phyloP scores from a whole-genome alignment of 2,113 vertebrate species.

The Cyanoramphus novaezelandiae region DNA sequence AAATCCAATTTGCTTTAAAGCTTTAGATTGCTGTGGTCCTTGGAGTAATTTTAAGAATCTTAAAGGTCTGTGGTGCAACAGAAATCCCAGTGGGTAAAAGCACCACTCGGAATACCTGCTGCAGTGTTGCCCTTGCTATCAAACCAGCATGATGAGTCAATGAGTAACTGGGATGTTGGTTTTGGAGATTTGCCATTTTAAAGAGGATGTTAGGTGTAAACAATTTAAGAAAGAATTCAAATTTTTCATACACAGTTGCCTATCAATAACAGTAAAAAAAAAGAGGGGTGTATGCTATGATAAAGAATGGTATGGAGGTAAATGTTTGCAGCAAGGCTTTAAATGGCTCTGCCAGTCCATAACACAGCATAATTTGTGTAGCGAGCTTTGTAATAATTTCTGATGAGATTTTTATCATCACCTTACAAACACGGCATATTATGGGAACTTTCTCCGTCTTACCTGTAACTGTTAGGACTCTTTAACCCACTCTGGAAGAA shows the following conservation, averaged over 20 bases:
- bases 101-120: not conserved
- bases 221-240: not conserved
- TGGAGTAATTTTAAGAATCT: not conserved
- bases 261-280: not conserved
- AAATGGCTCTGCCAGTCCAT: not conserved
- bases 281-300: not conserved
- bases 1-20: not conserved
- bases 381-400: not conserved
- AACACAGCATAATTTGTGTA: not conserved
- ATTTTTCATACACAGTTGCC: not conserved
- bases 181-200: not conserved
- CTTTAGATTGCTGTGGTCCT: not conserved
- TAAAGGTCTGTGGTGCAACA: not conserved
- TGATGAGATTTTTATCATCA: not conserved
- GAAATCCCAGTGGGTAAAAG: not conserved
- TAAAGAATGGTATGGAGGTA: not conserved
- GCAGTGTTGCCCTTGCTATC: not conserved
- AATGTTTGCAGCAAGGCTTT: not conserved
- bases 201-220: not conserved
- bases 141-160: not conserved
- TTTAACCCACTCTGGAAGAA: not conserved
- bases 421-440: accelerated
- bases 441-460: not conserved
- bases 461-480: not conserved
- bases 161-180: not conserved